phyloP scores from a whole-genome alignment of 2,113 vertebrate genomes.

The Thryonomys swinderianus region DNA sequence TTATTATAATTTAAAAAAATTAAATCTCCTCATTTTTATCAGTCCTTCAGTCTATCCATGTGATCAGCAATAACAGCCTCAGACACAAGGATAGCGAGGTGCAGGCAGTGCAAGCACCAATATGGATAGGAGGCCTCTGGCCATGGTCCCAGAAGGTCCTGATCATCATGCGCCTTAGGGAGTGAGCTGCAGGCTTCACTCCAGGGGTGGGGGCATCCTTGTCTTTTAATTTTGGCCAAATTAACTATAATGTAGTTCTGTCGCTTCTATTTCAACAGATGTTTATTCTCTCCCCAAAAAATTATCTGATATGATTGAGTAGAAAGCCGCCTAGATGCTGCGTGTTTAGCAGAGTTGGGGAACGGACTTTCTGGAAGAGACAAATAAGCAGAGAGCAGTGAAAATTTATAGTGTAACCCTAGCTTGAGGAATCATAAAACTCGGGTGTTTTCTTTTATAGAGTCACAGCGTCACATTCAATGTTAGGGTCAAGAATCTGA shows the following conservation, averaged over 20 bases:
- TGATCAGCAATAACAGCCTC: neutral
- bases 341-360: neutral
- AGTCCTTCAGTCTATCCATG: neutral
- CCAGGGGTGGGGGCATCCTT: neutral
- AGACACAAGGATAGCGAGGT: neutral
- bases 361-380: slow-evolving; percentile 50
- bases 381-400: neutral
- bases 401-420: slow-evolving; percentile 18
- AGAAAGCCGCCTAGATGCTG: slow-evolving; percentile 37
- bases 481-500: slow-evolving; percentile 66
- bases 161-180: rapidly evolving
- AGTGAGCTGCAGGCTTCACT: neutral
- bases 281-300: slow-evolving; percentile 35
- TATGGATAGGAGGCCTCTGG: neutral
- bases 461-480: slow-evolving; percentile 47
- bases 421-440: slow-evolving; percentile 41
- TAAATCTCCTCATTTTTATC: neutral
- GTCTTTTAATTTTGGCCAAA: slow-evolving; percentile 37
- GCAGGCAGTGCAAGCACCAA: neutral
- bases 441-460: slow-evolving; percentile 52
- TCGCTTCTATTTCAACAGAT: slow-evolving; percentile 46
- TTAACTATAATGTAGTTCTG: slow-evolving; percentile 45
- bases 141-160: neutral
- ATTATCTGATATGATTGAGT: slow-evolving; percentile 21
- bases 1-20: neutral